Evolutionary conservation across 2,797 vertebrate species (phyloP), one percentile per base, ranked within the genome.

Genomic region (Epinephelus malabaricus): DNA sequence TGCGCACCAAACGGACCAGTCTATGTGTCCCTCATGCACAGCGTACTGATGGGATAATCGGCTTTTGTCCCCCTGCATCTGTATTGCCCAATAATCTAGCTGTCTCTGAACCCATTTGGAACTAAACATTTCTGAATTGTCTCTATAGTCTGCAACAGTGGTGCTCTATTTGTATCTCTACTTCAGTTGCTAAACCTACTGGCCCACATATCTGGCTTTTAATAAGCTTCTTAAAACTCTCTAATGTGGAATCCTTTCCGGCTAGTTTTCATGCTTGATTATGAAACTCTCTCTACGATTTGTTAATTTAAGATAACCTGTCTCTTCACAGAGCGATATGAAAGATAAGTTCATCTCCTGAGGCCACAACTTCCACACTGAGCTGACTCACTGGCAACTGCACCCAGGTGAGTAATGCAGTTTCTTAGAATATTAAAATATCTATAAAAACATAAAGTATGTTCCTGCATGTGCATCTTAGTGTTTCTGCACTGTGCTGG

Each of bases 341-440:
- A 85, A 78, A 65, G 71, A 88, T 73, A 90, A 89, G 76, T 90
- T 87, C 47, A 65, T 59, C 69, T 89, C 80, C 84, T 86, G 84
- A 90, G 76, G 86, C 84, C 83, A 91, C 62, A 90, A 90, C 74
- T 89, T 89, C 90, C 73, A 82, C 73, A 47, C 77, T 67, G 86
- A 88, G 84, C 77, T 84, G 89, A 88, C 84, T 91, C 92, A 82
- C 89, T 81, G 77, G 85, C 69, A 92, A 49, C 89, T 88, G 83
- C 78, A 81, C 67, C 67, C 78, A 89, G 91, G 93, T 94, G 79
- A 94, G 91, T 85, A 78, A 82, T 85, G 62, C 64, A 68, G 51
- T 63, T 81, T 82, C 47, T 55, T 45, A 4, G 13, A 46, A 53
- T 73, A 73, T 73, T 47, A 62, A 86, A 66, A 81, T 23, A 75